Base-by-base conservation (phyloP, 2,797 vertebrate species). In the Luscinia luscinia region DNA sequence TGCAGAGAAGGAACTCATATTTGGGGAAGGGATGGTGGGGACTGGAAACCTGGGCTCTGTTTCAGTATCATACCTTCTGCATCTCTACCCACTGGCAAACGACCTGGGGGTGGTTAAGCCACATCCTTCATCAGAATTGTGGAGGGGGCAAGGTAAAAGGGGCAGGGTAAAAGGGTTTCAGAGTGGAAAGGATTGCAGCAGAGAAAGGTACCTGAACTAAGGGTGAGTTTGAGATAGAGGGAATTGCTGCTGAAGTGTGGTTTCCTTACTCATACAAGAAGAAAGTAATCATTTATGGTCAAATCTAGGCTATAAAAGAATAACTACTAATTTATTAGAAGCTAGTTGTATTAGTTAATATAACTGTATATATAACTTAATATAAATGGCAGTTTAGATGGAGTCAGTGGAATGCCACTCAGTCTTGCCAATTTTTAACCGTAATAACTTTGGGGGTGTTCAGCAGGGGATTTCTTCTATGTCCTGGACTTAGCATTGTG, bases 381-480 rank as follows among this genome's bases (percentile, higher is more conserved):
- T 23, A 46, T 23, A 46, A 46, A 23, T 46, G 12, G 23, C 20
- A 1, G 3, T 28, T 84, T 73, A 76, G 46, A 12, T 5, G 8
- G 40, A 51, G 34, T 34, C 61, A 26, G 10, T 24, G 4, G 21
- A 49, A 70, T 67, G 55, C 6, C 3, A 17, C 34, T 55, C 38
- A 64, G n/a, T 40, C 9, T 36, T 82, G 43, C 7, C 5, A 19
- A 1, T 54, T 86, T 82, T 85, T 48, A 51, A 21, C 32, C 4
- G 6, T 13, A 52, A 5, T 24, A 54, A 38, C 1, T 18, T 22
- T n/a, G 9, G 10, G 9, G 1, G 0, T 12, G 9, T 46, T 63
- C 18, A 3, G 2, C 30, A 69, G 24, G 55, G 10, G 9, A 26
- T 62, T 13, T 5, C 2, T 63, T 73, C 3, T 69, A 0, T 69